Evolutionary conservation across 2,797 vertebrate genomes (phyloP), one percentile per base, ranked within the genome.

Genomic region (Anguilla anguilla): DNA sequence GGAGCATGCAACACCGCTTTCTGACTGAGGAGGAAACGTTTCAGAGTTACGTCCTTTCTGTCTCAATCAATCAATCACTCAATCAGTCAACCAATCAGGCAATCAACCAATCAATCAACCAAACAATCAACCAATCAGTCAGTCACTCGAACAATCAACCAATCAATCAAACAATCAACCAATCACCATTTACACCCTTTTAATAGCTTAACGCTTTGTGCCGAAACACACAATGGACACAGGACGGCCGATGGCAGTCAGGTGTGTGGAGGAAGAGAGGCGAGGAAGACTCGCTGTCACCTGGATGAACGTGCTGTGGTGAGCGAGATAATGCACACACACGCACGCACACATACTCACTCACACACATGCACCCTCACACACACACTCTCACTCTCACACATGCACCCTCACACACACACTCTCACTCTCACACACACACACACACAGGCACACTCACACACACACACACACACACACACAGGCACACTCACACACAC

Each of bases 161-260:
- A 35, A 35, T 35, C 35, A 35, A 35, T 35, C 35, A 35, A 35
- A 35, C 88, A 15, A 49, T 74, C 72, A 86, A 82, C 86, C 55
- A 74, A 74, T 91, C 39, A 79, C 86, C 90, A 93, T 93, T 92
- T 93, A 87, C 90, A 92, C 92, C 91, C 92, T 92, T 93, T 91
- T 95, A 96, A 96, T 95, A 96, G 92, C 95, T 96, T 96, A 93
- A 94, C 93, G 86, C 92, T 95, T 95, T 97, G 96, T 96, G 96
- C 94, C 94, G 93, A 95, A 95, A 97, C 96, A 97, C 97, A 98
- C 97, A 98, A 98, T 97, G 96, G 94, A 93, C 93, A 94, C 95
- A 97, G 96, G 98, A 97, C 96, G 96, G 96, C 96, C 94, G 79
- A 95, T 96, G 96, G 95, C 95, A 94, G 95, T 95, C 95, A 95